Percentiles rank a stretch among this genome's conserved stretches.
Evolutionary conservation across 2,113 vertebrate species (phyloP).

Genomic region (Polyodon spathula): DNA sequence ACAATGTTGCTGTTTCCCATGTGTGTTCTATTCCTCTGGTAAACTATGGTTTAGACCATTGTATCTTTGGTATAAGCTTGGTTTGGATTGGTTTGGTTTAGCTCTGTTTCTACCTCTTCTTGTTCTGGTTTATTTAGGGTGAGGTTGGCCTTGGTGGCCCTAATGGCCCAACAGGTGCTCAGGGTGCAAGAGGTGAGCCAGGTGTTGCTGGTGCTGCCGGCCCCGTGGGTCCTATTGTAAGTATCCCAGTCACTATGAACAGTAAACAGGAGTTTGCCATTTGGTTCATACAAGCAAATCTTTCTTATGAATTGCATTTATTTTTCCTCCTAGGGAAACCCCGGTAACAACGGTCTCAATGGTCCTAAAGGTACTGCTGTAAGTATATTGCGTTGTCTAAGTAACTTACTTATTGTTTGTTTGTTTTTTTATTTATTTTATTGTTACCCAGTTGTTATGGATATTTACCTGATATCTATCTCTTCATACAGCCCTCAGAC

Average conservation of each 20-base stretch:
- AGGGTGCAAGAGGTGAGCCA: conserved; percentile 86
- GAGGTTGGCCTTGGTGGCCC: conserved; percentile 75
- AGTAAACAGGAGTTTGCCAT: background rate
- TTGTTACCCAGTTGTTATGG: too few relatives aligned
- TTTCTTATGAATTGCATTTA: background rate
- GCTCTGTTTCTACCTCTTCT: background rate
- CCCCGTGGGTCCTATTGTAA: conserved; percentile 82
- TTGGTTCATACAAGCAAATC: background rate
- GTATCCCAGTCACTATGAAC: conserved; percentile 33
- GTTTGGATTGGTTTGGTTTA: too few relatives aligned
- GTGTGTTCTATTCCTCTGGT: too few relatives aligned
- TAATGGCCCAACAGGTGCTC: conserved; percentile 72
- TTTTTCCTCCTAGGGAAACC: conserved; percentile 70
- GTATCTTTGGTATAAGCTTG: too few relatives aligned
- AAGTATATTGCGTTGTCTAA: conserved; percentile 48
- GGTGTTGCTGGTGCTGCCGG: conserved; percentile 78
- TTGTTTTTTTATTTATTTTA: too few relatives aligned
- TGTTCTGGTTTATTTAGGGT: conserved; percentile 58
- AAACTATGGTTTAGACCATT: too few relatives aligned
- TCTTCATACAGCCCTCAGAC: too few relatives aligned
- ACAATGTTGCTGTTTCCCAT: too few relatives aligned
- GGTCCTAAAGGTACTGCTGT: conserved; percentile 90
- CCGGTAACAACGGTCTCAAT: conserved; percentile 80
- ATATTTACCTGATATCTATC: too few relatives aligned
- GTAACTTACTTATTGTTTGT: too few relatives aligned